Percentiles rank a stretch among this genome's conserved stretches.
These are phyloP conservation scores for Aegypius monachus DNA, from an alignment of 2,113 vertebrate species.

Conservation along the genomic window DNA sequence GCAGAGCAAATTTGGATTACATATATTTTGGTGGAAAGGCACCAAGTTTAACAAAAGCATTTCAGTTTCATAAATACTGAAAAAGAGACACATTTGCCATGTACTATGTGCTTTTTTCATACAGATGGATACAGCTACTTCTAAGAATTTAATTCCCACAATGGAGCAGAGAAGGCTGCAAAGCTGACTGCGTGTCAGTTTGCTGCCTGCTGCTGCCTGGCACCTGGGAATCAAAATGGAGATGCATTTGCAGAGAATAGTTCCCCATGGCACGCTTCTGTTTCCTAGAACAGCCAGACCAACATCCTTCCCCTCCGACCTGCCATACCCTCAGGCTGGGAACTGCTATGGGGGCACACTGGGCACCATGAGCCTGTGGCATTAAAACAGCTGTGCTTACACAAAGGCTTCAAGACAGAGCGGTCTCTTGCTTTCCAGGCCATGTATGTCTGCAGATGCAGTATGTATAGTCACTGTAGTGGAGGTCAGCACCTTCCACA, in stretches of 20 bases:
- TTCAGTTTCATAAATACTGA: not conserved
- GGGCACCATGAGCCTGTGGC: not conserved
- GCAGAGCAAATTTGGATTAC: not conserved
- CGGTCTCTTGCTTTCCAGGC: not conserved
- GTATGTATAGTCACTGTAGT: not conserved
- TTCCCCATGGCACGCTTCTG: not conserved
- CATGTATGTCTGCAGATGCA: not conserved
- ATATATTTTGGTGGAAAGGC: not conserved
- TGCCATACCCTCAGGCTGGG: not conserved
- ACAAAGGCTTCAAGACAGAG: not conserved
- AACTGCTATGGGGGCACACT: accelerated
- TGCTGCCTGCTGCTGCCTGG: not conserved
- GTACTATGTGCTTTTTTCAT: not conserved
- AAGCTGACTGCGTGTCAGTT: not conserved
- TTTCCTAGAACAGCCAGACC: not conserved
- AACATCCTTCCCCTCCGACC: not conserved
- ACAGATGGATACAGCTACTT: not conserved
- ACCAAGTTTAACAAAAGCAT: not conserved
- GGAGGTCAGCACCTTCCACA: accelerated
- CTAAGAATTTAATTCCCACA: not conserved
- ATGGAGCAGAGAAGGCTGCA: not conserved
- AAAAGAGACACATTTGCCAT: not conserved
- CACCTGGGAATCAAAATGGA: not conserved
- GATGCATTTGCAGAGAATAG: not conserved
- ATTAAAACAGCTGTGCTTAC: not conserved